Evolutionary conservation across 2,888 invertebrate species (phyloP), one percentile per base, ranked within the genome.

Genomic region (Drosophila robusta): DNA sequence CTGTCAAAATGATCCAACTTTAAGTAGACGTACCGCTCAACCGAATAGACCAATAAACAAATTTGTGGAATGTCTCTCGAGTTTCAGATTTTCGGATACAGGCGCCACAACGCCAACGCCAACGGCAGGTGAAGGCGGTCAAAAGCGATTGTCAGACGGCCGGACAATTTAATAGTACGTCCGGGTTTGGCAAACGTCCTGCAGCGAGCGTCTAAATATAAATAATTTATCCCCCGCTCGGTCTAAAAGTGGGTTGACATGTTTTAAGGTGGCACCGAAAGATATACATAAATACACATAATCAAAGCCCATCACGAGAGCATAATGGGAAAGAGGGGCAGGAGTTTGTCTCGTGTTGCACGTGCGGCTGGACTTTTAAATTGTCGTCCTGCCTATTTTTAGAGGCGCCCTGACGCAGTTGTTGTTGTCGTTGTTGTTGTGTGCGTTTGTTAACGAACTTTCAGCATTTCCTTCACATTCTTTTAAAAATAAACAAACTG

Each of bases 401-500:
- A 71, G 57, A 41, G 24, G 11, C 58, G 45, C 54, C 38, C 70
- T 46, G 57, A 36, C 51, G 29, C 32, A 44, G 12, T 47, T 16
- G 16, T n/a, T 38, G 22, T 38, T 41, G 11, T 12, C 3, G 32
- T 4, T 3, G 32, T 12, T 34, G 12, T 12, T 65, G 38, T 45
- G 36, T 57, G 18, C 32, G 44, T 63, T 26, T 54, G 67, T 52
- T 69, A 64, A 58, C 60, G 55, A 58, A 73, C 52, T 76, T 76
- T 65, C 22, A 34, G 58, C 49, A 63, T 75, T 75, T 75, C 70
- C 74, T 75, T 75, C 71, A 9, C 67, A 75, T 75, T 75, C 66
- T 76, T 76, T 70, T 73, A 51, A 60, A 76, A 77, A 75, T 75
- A 75, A 75, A 77, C 70, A 75, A 75, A 32, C 45, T 5, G 4